These are phyloP conservation scores for Xerus rutilus DNA, from an alignment of 2,797 vertebrate species.

Conservation along the genomic window DNA sequence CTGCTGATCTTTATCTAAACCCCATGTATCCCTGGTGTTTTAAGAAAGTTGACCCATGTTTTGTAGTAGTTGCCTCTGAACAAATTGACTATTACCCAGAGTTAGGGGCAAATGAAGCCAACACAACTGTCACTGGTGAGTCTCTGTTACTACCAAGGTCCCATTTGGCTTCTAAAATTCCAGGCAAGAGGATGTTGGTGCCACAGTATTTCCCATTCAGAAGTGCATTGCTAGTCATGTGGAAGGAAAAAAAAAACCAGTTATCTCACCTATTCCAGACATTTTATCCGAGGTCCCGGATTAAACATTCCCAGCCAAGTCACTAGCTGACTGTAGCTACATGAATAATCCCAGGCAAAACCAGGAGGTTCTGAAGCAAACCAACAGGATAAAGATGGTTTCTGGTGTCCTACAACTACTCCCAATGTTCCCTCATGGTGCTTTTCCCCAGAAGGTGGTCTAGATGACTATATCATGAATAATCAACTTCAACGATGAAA, in stretches of 20 bases:
- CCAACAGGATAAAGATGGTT: slow-evolving; percentile 65
- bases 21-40: not conserved
- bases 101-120: not conserved
- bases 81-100: not conserved
- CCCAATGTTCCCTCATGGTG: slow-evolving; percentile 62
- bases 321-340: not conserved
- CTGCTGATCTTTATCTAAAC: not conserved
- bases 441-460: slow-evolving; percentile 63
- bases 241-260: not conserved
- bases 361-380: not conserved
- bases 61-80: not conserved
- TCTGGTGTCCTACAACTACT: slow-evolving; percentile 29
- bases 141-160: not conserved
- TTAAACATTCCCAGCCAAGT: not conserved
- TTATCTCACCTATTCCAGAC: not conserved
- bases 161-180: not conserved
- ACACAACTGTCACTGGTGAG: not conserved
- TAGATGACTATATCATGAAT: not conserved
- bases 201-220: fast-evolving
- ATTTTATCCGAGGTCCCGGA: not conserved
- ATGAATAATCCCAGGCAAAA: slow-evolving; percentile 45
- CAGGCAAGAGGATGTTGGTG: fast-evolving
- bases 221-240: slow-evolving; percentile 27
- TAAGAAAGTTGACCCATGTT: not conserved
- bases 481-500: slow-evolving; percentile 54